These are phyloP conservation scores for Serrognathus titanus DNA, from an alignment of 2,888 invertebrate species.

Conservation along the genomic window DNA sequence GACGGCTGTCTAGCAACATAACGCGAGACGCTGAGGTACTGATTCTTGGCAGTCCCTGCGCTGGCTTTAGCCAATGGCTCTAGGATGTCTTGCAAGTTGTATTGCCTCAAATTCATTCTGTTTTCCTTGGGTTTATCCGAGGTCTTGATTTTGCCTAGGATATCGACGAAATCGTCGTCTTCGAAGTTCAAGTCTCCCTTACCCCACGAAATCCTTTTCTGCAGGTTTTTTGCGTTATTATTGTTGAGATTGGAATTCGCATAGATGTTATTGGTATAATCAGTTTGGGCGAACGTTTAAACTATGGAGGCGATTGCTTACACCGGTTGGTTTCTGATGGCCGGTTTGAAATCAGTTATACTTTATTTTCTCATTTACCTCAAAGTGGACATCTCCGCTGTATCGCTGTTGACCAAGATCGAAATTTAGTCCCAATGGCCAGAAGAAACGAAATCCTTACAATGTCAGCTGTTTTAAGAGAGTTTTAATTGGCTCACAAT, in stretches of 20 bases:
- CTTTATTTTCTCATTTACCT: too few species aligned
- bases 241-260: constrained; percentile 37
- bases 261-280: constrained; percentile 42
- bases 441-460: too few species aligned
- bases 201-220: constrained; percentile 39
- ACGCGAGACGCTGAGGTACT: constrained; percentile 72
- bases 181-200: constrained; percentile 39
- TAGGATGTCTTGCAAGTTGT: constrained; percentile 48
- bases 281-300: constrained; percentile 46
- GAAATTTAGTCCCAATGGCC: too few species aligned
- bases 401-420: too few species aligned
- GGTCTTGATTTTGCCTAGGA: constrained; percentile 54
- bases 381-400: too few species aligned
- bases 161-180: constrained; percentile 67
- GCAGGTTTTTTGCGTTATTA: constrained; percentile 23
- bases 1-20: constrained; percentile 66
- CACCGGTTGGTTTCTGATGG: constrained; percentile 39
- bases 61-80: constrained; percentile 45
- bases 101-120: constrained; percentile 51
- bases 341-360: too few species aligned
- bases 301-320: constrained; percentile 46
- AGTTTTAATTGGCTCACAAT: too few species aligned
- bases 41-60: constrained; percentile 61
- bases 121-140: constrained; percentile 46
- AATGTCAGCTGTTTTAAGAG: too few species aligned